Base-by-base conservation (phyloP, 2,888 invertebrate genomes). In the Chrysolina haemoptera region DNA sequence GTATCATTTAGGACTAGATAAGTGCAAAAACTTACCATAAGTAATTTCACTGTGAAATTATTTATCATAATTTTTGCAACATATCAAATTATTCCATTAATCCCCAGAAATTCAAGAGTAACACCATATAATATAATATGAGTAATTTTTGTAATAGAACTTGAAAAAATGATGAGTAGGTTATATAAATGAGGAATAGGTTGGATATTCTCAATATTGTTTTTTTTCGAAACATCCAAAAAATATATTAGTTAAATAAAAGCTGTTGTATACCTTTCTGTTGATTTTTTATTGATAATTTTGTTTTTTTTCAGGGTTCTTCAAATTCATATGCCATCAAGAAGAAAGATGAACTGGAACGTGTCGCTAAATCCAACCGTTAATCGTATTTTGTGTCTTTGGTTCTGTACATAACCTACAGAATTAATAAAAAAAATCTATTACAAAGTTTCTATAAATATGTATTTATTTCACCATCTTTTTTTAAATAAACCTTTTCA, bases 281-380 rank as follows among this genome's bases (percentile, higher is more conserved):
- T 35, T 6, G 10, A 22, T 70, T 35, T 69, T 66, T 66, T 43
- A 48, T 9, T 1, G 27, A 10, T 62, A 14, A 63, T 55, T 48
- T 63, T 68, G 43, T 85, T 86, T 76, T 70, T 27, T 79, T 80
- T 12, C 76, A 94, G 94, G 99, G 99, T 81, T 99, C 99, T 78
- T 99, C 99, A 78, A 99, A 99, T 91, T 98, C 98, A 50, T 99
- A 99, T 87, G 99, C 99, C 83, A 99, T 99, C 90, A 99, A 99
- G 92, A 99, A 99, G 93, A 99, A 99, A 91, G 99, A 99, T 89
- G 99, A 99, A 91, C 92, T 99, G 90, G 99, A 99, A 91, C 97
- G 99, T 93, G 99, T 99, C 84, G 99, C 99, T 88, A 99, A 99
- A 91, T 99, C 98, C 89, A 99, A 99, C 93, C 96, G 99, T 96